Evolutionary conservation across 2,797 vertebrate species (phyloP).

Genomic region (Sparus aurata): DNA sequence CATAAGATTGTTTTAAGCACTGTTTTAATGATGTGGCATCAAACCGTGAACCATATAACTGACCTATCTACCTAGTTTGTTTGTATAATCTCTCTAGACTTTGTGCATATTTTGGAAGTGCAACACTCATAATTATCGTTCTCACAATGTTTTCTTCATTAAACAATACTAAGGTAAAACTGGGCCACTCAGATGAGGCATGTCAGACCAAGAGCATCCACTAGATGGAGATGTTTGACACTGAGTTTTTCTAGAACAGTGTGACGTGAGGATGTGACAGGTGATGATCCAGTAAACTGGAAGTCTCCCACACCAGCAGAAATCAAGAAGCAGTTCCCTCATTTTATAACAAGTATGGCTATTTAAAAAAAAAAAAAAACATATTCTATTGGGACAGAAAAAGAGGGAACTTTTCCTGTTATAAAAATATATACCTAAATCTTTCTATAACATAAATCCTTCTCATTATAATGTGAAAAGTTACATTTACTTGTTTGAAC

Average conservation of each 20-base stretch:
- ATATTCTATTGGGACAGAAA: too few relatives aligned
- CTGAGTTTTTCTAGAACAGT: neutral
- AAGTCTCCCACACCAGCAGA: too few relatives aligned
- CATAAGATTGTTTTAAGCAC: neutral
- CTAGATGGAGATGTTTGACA: conserved; percentile 20
- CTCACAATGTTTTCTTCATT: neutral
- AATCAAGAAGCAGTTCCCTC: too few relatives aligned
- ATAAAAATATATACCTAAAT: too few relatives aligned
- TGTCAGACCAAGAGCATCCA: neutral
- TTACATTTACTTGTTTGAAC: too few relatives aligned
- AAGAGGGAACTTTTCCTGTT: too few relatives aligned
- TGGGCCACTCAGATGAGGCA: neutral
- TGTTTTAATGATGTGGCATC: neutral
- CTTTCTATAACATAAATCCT: too few relatives aligned
- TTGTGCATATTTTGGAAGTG: too few relatives aligned
- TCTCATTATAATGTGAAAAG: too few relatives aligned
- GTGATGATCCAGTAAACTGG: neutral
- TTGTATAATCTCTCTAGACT: neutral
- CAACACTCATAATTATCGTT: neutral
- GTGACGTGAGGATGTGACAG: neutral
- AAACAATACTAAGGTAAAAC: neutral
- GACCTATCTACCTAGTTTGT: too few relatives aligned
- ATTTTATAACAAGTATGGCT: too few relatives aligned
- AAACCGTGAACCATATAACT: neutral
- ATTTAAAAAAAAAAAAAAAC: too few relatives aligned